Evolutionary conservation across 2,888 invertebrate species (phyloP), one percentile per base, ranked within the genome.

Genomic region (Campoletis raptor): DNA sequence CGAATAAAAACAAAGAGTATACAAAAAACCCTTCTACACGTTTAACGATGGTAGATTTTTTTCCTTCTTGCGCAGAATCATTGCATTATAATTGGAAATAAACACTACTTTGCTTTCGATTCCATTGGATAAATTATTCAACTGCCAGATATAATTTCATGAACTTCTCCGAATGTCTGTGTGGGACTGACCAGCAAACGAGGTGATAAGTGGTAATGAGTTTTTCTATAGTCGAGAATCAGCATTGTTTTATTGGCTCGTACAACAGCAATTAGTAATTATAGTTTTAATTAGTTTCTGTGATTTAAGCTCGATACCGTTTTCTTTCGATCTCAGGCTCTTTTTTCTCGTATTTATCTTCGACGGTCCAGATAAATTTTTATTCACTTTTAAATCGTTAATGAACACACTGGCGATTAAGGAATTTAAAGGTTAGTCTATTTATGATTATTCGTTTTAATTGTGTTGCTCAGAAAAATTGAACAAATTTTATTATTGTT

Each of bases 11-110:
- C 21, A 37, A 67, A 40, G 67, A 78, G 8, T 12, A 52, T 21
- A 66, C 15, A 21, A 80, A 61, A 70, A 77, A 66, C 24, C 10
- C 78, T 45, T 18, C 64, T n/a, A 64, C 6, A 52, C n/a, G 48
- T 67, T 81, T 54, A 81, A 81, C 81, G 73, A 81, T 81, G 36
- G 12, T 24, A 45, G 4, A 42, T 45, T 82, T 67, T 82, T 67
- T 61, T 61, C 18, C 21, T 40, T 9, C 2, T 40, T 67, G 21
- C 8, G 36, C 18, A 45, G 15, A 48, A 80, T 80, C 70, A 36
- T 70, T 61, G 52, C 54, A 48, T 64, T 72, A 80, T 83, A 70
- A 83, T 77, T 77, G 48, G 70, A 70, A 77, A 83, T 69, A 30
- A 77, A 77, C 45, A 69, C 37, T 21, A 64, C 64, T 45, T 54